These are phyloP conservation scores for Neuroscelio doddi DNA, from an alignment of 2,888 invertebrate species.

Conservation along the genomic window DNA sequence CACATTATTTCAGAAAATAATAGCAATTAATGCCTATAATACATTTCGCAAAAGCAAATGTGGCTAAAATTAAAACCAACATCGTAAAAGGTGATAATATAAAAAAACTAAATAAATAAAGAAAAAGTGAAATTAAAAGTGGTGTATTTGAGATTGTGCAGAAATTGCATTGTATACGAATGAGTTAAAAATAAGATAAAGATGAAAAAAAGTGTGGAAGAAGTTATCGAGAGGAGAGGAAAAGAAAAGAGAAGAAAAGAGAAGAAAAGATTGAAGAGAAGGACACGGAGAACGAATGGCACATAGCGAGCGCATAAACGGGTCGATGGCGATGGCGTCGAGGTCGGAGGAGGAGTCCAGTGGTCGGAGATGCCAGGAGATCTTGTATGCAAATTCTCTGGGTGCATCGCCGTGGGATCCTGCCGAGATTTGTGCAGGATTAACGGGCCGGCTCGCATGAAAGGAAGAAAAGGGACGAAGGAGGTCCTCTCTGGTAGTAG, in stretches of 20 bases:
- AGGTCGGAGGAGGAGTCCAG: constrained; percentile 51
- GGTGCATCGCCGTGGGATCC: constrained; percentile 72
- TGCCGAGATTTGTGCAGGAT: constrained; percentile 70
- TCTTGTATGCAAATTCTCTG: constrained; percentile 72
- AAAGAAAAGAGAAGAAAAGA: constrained; percentile 24
- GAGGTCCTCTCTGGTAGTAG: constrained; percentile 31
- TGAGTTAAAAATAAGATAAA: no score
- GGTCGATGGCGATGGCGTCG: constrained; percentile 57
- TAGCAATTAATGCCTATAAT: no score
- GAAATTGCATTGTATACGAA: no score
- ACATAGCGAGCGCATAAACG: constrained; percentile 53
- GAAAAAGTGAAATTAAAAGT: no score
- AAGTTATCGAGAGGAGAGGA: constrained; percentile 40
- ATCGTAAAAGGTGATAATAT: no score
- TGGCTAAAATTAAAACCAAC: no score
- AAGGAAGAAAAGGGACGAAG: constrained; percentile 60
- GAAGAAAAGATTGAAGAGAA: constrained; percentile 46
- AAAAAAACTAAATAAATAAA: no score
- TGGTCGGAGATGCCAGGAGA: constrained; percentile 66
- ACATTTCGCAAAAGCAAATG: no score
- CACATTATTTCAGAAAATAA: no score
- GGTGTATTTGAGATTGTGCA: no score
- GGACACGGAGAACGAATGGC: constrained; percentile 52
- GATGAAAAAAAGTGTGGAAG: constrained; percentile 32
- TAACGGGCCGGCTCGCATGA: constrained; percentile 72